Conservation (phyloP, 2,888 invertebrate species). For the Pristionchus arcanus region DNA sequence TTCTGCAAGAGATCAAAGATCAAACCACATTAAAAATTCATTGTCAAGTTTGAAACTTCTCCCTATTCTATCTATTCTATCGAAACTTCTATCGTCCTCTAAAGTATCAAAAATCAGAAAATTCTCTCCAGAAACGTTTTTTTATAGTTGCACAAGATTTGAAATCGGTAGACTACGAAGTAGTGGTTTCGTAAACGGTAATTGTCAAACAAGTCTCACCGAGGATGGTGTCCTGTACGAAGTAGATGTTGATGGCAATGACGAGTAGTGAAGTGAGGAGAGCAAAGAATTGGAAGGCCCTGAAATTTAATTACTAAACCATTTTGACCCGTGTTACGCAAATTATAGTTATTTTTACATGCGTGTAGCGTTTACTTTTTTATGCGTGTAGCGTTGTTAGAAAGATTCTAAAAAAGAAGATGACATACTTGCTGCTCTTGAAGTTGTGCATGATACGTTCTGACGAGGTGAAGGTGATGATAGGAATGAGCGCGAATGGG, state of each 20-base stretch:
- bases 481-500: conserved; percentile 91
- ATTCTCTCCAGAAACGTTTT: no score
- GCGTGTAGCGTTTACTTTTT: no score
- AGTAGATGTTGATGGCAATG: conserved; percentile 88
- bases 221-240: conserved; percentile 83
- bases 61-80: no score
- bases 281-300: conserved; percentile 85
- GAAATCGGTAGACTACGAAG: no score
- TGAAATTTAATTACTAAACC: conserved; percentile 60
- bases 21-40: not conserved
- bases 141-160: no score
- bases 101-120: not conserved
- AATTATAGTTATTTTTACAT: no score
- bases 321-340: no score
- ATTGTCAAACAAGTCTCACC: conserved; percentile 57
- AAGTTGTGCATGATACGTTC: conserved; percentile 90
- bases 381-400: no score
- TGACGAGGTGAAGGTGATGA: conserved; percentile 90
- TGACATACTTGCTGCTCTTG: conserved; percentile 86
- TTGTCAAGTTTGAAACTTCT: no score
- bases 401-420: not conserved
- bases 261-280: conserved; percentile 86
- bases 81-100: no score
- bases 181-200: not conserved
- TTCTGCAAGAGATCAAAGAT: conserved; percentile 76